Base-by-base conservation (phyloP, 2,797 vertebrate genomes). In the Epinephelus awoara region DNA sequence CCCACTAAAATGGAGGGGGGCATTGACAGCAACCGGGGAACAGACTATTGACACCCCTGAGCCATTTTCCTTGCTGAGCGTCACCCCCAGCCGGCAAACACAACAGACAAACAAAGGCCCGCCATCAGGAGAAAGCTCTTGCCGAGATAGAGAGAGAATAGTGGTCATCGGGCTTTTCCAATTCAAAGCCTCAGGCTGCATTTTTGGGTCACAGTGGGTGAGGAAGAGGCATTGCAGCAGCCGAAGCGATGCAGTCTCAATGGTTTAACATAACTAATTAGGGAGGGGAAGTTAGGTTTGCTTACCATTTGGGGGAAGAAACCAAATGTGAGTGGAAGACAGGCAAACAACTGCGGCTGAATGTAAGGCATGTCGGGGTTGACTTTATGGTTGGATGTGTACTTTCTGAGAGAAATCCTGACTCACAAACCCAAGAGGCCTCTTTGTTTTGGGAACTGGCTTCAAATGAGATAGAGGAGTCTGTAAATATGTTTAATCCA, bases 21-120 rank as follows among this genome's bases (percentile, higher is more conserved):
- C 65, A 85, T 75, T 82, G 83, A 85, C 80, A 85, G 80, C 82
- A 69, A 55, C 50, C 47, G 71, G 57, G 79, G 88, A 85, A 84
- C 72, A 25, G 61, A 77, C 86, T 79, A 73, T 91, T 93, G 90
- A 94, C 94, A 93, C 93, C 92, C 83, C 85, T 71, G 82, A 83
- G 85, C 62, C 75, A 83, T 89, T 88, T 89, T 87, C 82, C 77
- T 86, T 76, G 71, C 78, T 46, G 65, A 82, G 69, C 76, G 85
- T 88, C 86, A 83, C 92, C 90, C 83, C 81, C 80, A 86, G 77
- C 86, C 88, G 83, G 80, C 91, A 92, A 93, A 91, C 84, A 90
- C 86, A 89, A 91, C 90, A 85, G 63, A 23, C 77, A 92, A 90
- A 94, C 93, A 95, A 95, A 88, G 77, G 86, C 42, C 76, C 0